phyloP scores from a whole-genome alignment of 2,888 invertebrate genomes.

The Adineta ricciae region DNA sequence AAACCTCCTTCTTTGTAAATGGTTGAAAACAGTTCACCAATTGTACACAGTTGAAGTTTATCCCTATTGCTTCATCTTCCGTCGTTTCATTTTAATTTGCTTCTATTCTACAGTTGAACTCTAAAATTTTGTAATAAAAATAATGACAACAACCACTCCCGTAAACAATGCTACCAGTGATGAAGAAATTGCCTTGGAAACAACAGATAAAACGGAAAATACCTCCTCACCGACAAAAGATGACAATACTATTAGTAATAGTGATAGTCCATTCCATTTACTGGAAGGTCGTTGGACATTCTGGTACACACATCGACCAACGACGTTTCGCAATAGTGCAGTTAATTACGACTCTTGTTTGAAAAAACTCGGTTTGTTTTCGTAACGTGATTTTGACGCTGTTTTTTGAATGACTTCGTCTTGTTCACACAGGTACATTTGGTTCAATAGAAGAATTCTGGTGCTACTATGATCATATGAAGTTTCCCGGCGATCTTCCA shows the following conservation, averaged over 20 bases:
- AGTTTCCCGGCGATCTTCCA: conserved; percentile 25
- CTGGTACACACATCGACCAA: neutral
- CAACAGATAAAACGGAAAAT: neutral
- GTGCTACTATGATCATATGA: conserved; percentile 33
- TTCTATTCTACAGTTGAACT: no score
- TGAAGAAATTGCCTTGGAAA: neutral
- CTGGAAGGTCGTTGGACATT: neutral
- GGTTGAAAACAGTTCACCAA: no score
- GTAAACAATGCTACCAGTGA: neutral
- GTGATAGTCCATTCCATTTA: neutral
- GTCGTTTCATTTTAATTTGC: neutral
- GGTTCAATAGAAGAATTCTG: conserved; percentile 32
- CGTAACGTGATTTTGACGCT: neutral
- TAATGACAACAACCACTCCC: no score
- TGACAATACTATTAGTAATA: no score
- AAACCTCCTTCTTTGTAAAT: no score
- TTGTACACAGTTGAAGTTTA: no score
- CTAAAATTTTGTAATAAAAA: no score
- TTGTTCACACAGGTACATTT: conserved; percentile 27
- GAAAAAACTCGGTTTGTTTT: neutral
- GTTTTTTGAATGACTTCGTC: neutral
- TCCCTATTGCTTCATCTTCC: no score
- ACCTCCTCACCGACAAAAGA: neutral
- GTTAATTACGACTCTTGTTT: neutral
- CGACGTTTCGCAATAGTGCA: neutral